Conservation (phyloP, 1,140 invertebrate genomes). For the Drosophila navojoa region DNA sequence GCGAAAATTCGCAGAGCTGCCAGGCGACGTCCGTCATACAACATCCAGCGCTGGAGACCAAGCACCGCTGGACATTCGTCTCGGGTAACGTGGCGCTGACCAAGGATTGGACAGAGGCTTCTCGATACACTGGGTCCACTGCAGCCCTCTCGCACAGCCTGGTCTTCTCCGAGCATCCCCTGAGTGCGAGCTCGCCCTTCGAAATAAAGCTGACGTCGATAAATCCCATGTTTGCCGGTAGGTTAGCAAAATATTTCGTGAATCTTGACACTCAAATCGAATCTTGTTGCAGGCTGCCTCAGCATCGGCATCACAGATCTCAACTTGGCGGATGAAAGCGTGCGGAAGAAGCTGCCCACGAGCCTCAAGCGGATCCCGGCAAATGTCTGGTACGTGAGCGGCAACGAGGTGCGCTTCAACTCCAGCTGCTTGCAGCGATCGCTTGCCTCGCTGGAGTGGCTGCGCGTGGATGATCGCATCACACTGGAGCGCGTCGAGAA, state of each 20-base stretch:
- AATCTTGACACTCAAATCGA: neutral
- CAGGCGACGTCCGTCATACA: constrained; percentile 83
- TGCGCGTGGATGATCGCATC: constrained; percentile 90
- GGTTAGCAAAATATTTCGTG: neutral
- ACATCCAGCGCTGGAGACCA: constrained; percentile 73
- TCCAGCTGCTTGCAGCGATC: constrained; percentile 86
- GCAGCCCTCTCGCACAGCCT: constrained; percentile 75
- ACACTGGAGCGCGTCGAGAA: constrained; percentile 87
- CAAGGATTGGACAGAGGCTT: constrained; percentile 81
- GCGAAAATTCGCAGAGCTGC: constrained; percentile 83
- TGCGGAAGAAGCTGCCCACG: constrained; percentile 77
- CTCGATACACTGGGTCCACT: constrained; percentile 62
- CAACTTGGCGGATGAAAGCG: constrained; percentile 76
- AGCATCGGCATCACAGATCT: constrained; percentile 82
- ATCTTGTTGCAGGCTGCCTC: constrained; percentile 61
- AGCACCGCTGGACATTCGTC: constrained; percentile 81
- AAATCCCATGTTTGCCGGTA: constrained; percentile 80
- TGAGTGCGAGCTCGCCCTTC: constrained; percentile 79
- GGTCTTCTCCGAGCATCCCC: constrained; percentile 80
- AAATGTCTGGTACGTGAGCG: constrained; percentile 84
- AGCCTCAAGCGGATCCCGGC: constrained; percentile 77
- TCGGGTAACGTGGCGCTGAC: constrained; percentile 78
- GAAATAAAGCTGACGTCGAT: constrained; percentile 78
- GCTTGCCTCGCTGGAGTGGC: constrained; percentile 91
- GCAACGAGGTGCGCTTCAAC: constrained; percentile 88